These are phyloP conservation scores for Cynodonichthys magdalenae DNA, from an alignment of 2,797 vertebrate genomes.

Conservation along the genomic window DNA sequence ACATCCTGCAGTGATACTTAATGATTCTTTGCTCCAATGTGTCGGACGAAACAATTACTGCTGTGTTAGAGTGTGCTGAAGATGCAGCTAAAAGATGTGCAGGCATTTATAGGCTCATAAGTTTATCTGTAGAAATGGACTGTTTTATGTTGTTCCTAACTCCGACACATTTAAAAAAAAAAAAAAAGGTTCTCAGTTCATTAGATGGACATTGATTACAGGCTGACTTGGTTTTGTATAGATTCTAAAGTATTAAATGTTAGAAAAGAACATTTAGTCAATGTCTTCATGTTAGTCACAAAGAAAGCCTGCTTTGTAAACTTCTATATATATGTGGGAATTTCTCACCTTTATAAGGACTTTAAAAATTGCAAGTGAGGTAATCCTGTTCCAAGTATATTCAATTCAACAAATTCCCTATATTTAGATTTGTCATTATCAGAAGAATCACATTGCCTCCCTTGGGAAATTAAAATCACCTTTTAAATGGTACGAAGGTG, in stretches of 20 bases:
- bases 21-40: slow-evolving; percentile 20
- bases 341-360: neutral
- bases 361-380: neutral
- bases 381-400: neutral
- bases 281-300: neutral
- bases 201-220: neutral
- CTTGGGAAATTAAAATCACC: slow-evolving; percentile 26
- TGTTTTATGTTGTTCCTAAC: neutral
- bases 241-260: too few relatives aligned
- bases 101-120: slow-evolving; percentile 25
- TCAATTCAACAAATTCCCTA: slow-evolving; percentile 5
- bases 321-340: neutral
- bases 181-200: neutral
- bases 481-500: neutral
- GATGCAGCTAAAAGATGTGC: slow-evolving; percentile 17
- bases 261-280: neutral
- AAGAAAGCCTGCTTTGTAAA: neutral
- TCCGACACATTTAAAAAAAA: neutral
- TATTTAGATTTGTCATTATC: slow-evolving; percentile 14
- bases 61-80: slow-evolving; percentile 10
- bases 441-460: slow-evolving; percentile 9
- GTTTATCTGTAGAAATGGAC: slow-evolving; percentile 12
- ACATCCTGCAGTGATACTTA: slow-evolving; percentile 12
- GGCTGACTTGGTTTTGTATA: neutral
- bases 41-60: slow-evolving; percentile 13